phyloP scores from a whole-genome alignment of 2,888 invertebrate species.

The Lampropteryx suffumata region DNA sequence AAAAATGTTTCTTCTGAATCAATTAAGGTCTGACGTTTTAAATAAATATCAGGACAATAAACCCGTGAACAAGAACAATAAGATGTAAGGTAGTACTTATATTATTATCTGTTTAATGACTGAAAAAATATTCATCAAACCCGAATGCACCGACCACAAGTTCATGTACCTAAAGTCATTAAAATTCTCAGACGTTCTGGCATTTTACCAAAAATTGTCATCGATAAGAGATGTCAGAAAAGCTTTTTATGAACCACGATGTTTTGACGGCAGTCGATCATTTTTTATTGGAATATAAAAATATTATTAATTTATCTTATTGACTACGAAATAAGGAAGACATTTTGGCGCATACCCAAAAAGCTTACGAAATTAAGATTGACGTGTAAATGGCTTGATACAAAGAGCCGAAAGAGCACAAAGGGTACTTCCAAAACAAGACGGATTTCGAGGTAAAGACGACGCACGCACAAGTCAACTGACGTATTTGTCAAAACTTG shows the following conservation, averaged over 20 bases:
- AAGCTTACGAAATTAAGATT: conserved; percentile 3
- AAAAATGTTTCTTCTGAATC: no score
- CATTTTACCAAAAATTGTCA: conserved; percentile 47
- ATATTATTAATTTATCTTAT: conserved; percentile 4
- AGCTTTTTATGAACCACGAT: conserved; percentile 21
- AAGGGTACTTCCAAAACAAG: conserved; percentile 26
- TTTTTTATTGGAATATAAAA: conserved; percentile 7
- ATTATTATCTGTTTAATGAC: conserved; percentile 2
- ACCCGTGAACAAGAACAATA: neutral
- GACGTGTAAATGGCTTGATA: conserved; percentile 16
- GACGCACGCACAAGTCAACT: conserved; percentile 10
- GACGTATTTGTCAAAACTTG: conserved; percentile 25
- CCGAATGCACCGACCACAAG: conserved; percentile 24
- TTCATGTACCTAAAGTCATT: conserved; percentile 39
- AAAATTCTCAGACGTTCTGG: conserved; percentile 58
- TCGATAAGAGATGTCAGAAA: conserved; percentile 33
- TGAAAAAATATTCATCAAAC: conserved; percentile 10
- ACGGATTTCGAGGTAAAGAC: conserved; percentile 17
- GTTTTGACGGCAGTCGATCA: conserved; percentile 17
- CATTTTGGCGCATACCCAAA: conserved; percentile 17
- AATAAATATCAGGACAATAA: neutral
- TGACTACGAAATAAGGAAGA: conserved; percentile 5
- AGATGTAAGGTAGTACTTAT: no score
- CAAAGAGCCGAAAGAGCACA: conserved; percentile 29
- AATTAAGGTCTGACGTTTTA: no score